A percentile compares a stretch with the other conserved stretches of the same genome.
Evolutionary conservation across 1,140 invertebrate species (phyloP).

Genomic region (Ceratitis capitata): DNA sequence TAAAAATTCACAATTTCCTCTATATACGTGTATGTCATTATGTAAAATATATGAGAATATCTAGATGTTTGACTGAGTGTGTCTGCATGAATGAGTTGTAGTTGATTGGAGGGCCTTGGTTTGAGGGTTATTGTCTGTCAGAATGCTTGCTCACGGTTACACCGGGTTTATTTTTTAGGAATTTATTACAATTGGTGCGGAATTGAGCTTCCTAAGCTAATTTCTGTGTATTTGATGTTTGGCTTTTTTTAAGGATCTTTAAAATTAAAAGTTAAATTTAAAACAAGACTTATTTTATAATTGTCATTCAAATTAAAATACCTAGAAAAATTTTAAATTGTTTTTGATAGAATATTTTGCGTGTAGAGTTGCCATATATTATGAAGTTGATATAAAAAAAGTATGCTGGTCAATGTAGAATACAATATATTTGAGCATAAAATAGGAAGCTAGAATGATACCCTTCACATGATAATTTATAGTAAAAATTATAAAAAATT

Average conservation of each 20-base stretch:
- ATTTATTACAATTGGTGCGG: not conserved
- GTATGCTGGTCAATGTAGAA: no score
- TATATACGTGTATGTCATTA: not conserved
- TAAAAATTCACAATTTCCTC: not conserved
- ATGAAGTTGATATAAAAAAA: no score
- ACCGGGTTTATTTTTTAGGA: not conserved
- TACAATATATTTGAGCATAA: no score
- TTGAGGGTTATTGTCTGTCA: not conserved
- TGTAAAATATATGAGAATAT: not conserved
- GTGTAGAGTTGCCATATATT: no score
- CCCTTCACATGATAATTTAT: no score
- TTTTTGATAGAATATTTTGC: no score
- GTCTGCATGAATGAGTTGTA: not conserved
- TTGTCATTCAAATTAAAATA: not conserved
- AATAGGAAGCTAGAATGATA: no score
- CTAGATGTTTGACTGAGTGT: not conserved
- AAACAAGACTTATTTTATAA: no score
- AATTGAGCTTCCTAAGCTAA: no score
- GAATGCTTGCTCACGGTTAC: not conserved
- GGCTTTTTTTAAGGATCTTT: not conserved
- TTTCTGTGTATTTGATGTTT: not conserved
- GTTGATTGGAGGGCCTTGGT: conserved; percentile 13
- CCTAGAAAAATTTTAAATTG: no score
- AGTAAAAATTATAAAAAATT: no score
- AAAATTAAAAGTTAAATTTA: not conserved